Evolutionary conservation across 2,888 invertebrate species (phyloP).

Genomic region (Xylophagus ater): DNA sequence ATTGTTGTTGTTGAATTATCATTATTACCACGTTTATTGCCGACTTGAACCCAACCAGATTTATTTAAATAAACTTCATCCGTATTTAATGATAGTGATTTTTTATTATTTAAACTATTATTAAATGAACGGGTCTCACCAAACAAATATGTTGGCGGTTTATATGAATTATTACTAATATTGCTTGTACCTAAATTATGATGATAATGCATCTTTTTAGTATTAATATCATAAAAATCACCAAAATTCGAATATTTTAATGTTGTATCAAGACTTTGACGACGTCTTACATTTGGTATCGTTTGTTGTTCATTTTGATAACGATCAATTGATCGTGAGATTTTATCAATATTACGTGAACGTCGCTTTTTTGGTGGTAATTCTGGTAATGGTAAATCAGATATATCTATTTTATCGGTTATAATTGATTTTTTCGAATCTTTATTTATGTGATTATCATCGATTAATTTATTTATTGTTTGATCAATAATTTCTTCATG

Average conservation of each 20-base stretch:
- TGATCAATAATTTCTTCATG: too few species aligned
- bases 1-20: constrained; percentile 30
- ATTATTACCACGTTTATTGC: constrained; percentile 32
- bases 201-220: constrained; percentile 39
- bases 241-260: too few species aligned
- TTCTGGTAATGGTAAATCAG: constrained; percentile 35
- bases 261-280: constrained; percentile 34
- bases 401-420: constrained; percentile 32
- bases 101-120: too few species aligned
- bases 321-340: constrained; percentile 22
- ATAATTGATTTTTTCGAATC: constrained; percentile 25
- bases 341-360: too few species aligned
- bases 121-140: constrained; percentile 27
- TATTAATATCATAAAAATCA: too few species aligned
- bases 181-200: constrained; percentile 22
- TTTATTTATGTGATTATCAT: constrained; percentile 33
- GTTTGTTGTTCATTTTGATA: constrained; percentile 11
- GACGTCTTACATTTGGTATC: constrained; percentile 27
- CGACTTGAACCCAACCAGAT: constrained; percentile 43
- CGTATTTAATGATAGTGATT: constrained; percentile 20
- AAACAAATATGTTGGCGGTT: constrained; percentile 36
- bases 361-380: constrained; percentile 35
- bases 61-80: constrained; percentile 38
- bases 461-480: too few species aligned
- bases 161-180: constrained; percentile 11